Evolutionary conservation across 2,888 invertebrate species (phyloP).

Genomic region (Anoplius nigerrimus): DNA sequence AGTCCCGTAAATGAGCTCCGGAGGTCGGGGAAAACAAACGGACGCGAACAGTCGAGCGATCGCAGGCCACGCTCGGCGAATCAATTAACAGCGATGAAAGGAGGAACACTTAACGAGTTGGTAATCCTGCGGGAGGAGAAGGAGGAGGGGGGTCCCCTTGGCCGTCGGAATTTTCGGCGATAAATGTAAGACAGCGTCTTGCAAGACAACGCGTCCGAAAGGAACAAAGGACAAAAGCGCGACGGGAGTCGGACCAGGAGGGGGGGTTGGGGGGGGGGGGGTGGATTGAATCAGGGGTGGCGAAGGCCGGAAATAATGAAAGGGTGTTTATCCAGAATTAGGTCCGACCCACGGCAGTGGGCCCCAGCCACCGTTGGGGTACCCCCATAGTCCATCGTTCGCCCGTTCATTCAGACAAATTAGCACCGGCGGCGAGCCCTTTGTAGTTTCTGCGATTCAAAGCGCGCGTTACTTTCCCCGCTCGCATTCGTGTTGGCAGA

Average conservation of each 20-base stretch:
- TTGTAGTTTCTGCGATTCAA: constrained; percentile 72
- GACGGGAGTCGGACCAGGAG: not conserved
- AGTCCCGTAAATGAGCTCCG: not conserved
- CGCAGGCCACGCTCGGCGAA: constrained; percentile 8
- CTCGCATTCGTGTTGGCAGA: constrained; percentile 70
- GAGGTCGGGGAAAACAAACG: not conserved
- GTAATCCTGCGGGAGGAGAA: constrained; percentile 10
- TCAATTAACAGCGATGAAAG: constrained; percentile 45
- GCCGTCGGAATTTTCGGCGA: constrained; percentile 34
- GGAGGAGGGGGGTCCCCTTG: constrained; percentile 1
- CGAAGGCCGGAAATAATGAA: constrained; percentile 69
- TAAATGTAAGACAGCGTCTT: constrained; percentile 39
- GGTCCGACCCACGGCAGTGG: constrained; percentile 47
- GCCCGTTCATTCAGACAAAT: constrained; percentile 74
- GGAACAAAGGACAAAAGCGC: constrained; percentile 45
- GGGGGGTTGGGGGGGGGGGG: constrained; percentile 4
- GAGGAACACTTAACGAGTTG: constrained; percentile 23
- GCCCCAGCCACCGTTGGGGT: constrained; percentile 50
- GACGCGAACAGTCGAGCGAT: not conserved
- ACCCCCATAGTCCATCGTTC: constrained; percentile 69
- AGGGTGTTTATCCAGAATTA: constrained; percentile 73
- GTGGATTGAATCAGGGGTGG: constrained; percentile 11
- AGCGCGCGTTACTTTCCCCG: constrained; percentile 69
- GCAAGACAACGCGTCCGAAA: constrained; percentile 45
- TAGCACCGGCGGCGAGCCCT: constrained; percentile 72